These are phyloP conservation scores for Tigriopus japonicus DNA, from an alignment of 1,140 invertebrate genomes.

Conservation along the genomic window DNA sequence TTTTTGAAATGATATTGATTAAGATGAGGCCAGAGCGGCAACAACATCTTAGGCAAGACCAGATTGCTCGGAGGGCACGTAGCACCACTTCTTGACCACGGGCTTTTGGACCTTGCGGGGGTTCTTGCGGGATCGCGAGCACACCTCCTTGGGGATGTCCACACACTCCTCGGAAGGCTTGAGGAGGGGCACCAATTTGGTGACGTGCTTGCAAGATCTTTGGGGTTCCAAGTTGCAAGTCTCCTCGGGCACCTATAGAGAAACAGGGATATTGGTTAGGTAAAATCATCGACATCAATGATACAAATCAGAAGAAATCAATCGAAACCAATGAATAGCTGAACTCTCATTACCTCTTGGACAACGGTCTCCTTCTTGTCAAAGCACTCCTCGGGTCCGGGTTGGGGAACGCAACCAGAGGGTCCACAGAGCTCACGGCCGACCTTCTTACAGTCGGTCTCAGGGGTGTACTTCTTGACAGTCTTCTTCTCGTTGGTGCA, in stretches of 20 bases:
- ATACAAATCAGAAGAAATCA: too few relatives aligned
- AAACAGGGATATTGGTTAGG: too few relatives aligned
- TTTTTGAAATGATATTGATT: too few relatives aligned
- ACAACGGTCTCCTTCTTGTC: constrained; percentile 14
- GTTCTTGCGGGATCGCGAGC: constrained; percentile 8
- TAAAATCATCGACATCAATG: too few relatives aligned
- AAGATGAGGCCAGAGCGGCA: too few relatives aligned
- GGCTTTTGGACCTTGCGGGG: constrained; percentile 14
- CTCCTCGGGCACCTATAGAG: not conserved
- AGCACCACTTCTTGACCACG: constrained; percentile 14
- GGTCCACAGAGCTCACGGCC: constrained; percentile 7
- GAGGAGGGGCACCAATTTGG: constrained; percentile 11
- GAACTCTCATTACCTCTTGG: constrained; percentile 4
- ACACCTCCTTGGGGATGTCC: constrained; percentile 14
- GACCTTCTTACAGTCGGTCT: constrained; percentile 10
- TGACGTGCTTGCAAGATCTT: constrained; percentile 12
- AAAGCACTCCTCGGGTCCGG: constrained; percentile 9
- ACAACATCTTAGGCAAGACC: not conserved
- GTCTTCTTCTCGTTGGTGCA: constrained; percentile 2
- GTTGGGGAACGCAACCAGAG: constrained; percentile 4
- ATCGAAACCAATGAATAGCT: too few relatives aligned
- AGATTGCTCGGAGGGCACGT: constrained; percentile 6
- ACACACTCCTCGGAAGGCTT: constrained; percentile 12
- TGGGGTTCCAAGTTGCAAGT: constrained; percentile 14
- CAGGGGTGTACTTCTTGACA: constrained; percentile 13